Evolutionary conservation across 37 sponge, comb jelly and placozoan genomes (phyloP).

Genomic region (Hexactinellida sp.): DNA sequence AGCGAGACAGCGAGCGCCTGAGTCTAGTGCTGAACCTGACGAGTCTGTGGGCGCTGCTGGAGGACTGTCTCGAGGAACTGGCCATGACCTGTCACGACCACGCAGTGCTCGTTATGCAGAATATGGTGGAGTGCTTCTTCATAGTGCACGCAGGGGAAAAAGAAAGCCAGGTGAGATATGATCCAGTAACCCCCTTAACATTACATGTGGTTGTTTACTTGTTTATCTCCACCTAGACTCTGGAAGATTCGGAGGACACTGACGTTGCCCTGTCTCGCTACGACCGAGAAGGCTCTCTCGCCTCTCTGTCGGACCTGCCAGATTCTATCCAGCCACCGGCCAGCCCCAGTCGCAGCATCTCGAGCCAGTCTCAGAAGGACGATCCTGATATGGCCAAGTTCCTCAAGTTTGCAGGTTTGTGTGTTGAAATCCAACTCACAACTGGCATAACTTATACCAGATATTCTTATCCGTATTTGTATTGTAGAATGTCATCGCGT

Average conservation of each 20-base stretch:
- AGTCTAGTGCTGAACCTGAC: constrained; percentile 66
- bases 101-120: constrained; percentile 89
- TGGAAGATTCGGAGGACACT: not conserved
- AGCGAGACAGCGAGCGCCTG: constrained; percentile 11
- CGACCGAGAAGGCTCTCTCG: constrained; percentile 10
- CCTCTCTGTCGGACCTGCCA: not conserved
- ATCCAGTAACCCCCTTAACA: too few relatives aligned
- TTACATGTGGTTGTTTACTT: not conserved
- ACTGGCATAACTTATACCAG: not conserved
- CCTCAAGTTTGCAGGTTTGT: constrained; percentile 82
- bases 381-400: constrained; percentile 70
- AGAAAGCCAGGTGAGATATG: not conserved
- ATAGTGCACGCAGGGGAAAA: constrained; percentile 61
- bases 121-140: constrained; percentile 95
- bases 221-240: not conserved
- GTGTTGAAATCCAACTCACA: not conserved
- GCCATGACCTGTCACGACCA: constrained; percentile 69
- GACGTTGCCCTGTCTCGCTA: not conserved
- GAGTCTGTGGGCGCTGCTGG: constrained; percentile 65
- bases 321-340: not conserved
- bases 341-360: not conserved
- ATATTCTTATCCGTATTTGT: not conserved
- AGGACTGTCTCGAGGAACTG: constrained; percentile 69
- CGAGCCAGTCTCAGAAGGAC: not conserved
- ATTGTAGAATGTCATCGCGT: constrained; percentile 54